Base-by-base conservation (phyloP, 2,888 invertebrate genomes). In the Callosobruchus maculatus region DNA sequence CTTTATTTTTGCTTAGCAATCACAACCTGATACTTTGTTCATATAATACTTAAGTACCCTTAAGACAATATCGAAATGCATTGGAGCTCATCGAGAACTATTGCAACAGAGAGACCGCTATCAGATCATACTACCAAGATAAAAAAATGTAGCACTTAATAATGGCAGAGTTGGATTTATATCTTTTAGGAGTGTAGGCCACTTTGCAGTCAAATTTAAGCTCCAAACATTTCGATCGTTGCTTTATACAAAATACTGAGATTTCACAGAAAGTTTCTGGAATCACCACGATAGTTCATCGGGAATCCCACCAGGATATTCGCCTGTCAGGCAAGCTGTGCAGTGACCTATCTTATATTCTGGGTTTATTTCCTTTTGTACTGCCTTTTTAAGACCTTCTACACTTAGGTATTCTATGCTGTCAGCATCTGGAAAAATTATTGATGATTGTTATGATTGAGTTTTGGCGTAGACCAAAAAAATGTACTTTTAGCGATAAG, bases 311-410 rank as follows among this genome's bases (percentile, higher is more conserved):
- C 93, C 95, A 0, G 97, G 98, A 88, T 98, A 98, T 77, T 95
- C 93, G 4, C 98, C 98, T 3, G 97, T 97, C 69, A 99, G 90
- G 85, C 98, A 99, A 31, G 98, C 98, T 0, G 96, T 96, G 86
- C 98, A 99, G 85, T 99, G 97, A 74, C 92, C 90, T 26, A 90
- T 90, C 71, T 91, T 91, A 7, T 92, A 91, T 70, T 75, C 71
- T 67, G 88, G 88, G 66, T 91, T 89, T 79, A 96, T 94, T 81
- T 95, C 93, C 85, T 93, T 92, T 83, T 93, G 91, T 0, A 98
- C 94, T 0, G 98, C 97, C 83, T 92, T 91, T 22, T 94, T 91
- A n/a, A 99, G 88, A 0, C 99, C 99, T 76, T 97, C 95, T 1
- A 99, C 96, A 73, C 97, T 96, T 70, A 99, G 89, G 88, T 99